phyloP scores from a whole-genome alignment of 2,113 vertebrate species.

The Pimephales promelas region DNA sequence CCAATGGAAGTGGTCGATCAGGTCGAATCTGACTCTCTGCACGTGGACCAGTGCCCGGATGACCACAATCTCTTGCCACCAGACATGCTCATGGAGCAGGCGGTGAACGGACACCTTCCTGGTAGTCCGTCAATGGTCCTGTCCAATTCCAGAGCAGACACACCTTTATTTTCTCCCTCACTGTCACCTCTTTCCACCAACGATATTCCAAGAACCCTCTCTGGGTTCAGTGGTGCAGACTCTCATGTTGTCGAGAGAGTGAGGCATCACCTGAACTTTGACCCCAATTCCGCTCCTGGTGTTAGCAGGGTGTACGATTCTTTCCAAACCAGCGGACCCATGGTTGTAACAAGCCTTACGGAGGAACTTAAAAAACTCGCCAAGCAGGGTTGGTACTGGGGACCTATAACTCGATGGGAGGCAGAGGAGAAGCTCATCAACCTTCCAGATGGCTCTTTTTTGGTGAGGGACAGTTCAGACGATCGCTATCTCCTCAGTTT shows the following conservation, averaged over 20 bases:
- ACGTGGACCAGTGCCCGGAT: constrained; percentile 81
- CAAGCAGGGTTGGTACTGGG: constrained; percentile 99
- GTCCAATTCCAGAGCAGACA: constrained; percentile 83
- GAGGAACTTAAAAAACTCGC: constrained; percentile 98
- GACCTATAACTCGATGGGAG: constrained; percentile 97
- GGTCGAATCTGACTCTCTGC: constrained; percentile 76
- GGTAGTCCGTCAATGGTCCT: constrained; percentile 86
- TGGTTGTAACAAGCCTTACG: constrained; percentile 95
- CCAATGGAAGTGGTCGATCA: constrained; percentile 93
- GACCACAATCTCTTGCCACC: constrained; percentile 83
- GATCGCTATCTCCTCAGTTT: constrained; percentile 96
- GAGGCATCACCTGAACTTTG: constrained; percentile 94
- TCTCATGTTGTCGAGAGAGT: constrained; percentile 87
- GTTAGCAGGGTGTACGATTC: constrained; percentile 95
- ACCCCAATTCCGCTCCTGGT: constrained; percentile 91
- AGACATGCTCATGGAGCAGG: constrained; percentile 89
- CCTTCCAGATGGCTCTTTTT: constrained; percentile 92
- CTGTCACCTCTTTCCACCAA: constrained; percentile 87
- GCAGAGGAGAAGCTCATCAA: constrained; percentile 94
- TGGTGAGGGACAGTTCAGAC: constrained; percentile 96
- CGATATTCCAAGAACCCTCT: constrained; percentile 88
- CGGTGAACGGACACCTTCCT: constrained; percentile 84
- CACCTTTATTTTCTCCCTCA: constrained; percentile 89
- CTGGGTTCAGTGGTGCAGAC: constrained; percentile 82
- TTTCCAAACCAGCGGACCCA: constrained; percentile 91